phyloP scores from a whole-genome alignment of 2,888 invertebrate species.

The Meteorus colon region DNA sequence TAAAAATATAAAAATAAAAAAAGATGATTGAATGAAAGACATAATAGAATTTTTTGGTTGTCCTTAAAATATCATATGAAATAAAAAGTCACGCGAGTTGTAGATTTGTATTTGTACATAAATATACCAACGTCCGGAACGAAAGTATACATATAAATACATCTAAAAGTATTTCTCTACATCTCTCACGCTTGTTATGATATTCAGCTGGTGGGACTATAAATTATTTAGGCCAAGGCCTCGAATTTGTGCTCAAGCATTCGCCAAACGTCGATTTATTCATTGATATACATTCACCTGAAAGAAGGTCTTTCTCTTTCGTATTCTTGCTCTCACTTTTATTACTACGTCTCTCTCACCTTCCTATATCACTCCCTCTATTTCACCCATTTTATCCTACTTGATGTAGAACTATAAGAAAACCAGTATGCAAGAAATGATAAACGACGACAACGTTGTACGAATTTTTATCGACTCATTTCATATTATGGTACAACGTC shows the following conservation, averaged over 20 bases:
- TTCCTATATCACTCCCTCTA: background rate
- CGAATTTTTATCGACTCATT: slow-evolving; percentile 8
- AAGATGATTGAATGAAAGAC: background rate
- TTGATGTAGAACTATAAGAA: background rate
- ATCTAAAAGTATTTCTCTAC: slow-evolving; percentile 23
- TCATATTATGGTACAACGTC: background rate
- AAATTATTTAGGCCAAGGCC: slow-evolving; percentile 47
- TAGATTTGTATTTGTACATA: background rate
- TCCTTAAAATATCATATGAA: background rate
- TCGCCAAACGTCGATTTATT: slow-evolving; percentile 43
- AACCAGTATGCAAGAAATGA: background rate
- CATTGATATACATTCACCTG: slow-evolving; percentile 14
- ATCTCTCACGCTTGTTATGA: slow-evolving; percentile 4
- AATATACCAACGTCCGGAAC: slow-evolving; percentile 30
- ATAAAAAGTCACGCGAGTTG: background rate
- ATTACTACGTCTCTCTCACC: background rate
- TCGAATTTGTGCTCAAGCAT: slow-evolving; percentile 45
- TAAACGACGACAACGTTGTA: background rate
- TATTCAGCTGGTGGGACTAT: slow-evolving; percentile 17
- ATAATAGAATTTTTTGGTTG: background rate
- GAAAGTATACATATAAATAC: slow-evolving; percentile 19
- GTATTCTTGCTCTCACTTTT: background rate
- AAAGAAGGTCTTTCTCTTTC: slow-evolving; percentile 17
- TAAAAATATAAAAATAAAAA: background rate
- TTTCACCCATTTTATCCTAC: background rate